Evolutionary conservation across 2,113 vertebrate species (phyloP).

Genomic region (Phasianus colchicus): DNA sequence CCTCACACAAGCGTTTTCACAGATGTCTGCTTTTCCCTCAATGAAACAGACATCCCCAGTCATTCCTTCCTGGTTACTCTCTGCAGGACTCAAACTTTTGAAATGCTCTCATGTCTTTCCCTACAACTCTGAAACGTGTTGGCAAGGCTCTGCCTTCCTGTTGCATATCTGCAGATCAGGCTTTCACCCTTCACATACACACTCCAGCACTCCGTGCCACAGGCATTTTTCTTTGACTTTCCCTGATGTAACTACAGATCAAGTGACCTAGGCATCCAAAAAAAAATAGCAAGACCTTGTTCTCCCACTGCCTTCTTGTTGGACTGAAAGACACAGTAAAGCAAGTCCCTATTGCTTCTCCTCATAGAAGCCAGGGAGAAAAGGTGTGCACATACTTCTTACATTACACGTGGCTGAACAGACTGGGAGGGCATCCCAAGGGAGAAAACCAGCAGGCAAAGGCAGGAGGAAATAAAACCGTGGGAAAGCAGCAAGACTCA

Average conservation of each 20-base stretch:
- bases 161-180: neutral
- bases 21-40: neutral
- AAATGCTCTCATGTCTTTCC: neutral
- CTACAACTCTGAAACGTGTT: neutral
- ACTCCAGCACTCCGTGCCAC: accelerated
- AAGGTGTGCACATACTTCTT: neutral
- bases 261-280: neutral
- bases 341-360: neutral
- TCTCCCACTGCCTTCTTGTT: neutral
- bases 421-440: neutral
- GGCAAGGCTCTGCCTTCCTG: neutral
- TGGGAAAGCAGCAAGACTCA: accelerated
- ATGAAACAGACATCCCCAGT: neutral
- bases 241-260: neutral
- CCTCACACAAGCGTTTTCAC: neutral
- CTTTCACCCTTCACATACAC: neutral
- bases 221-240: neutral
- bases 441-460: neutral
- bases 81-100: neutral
- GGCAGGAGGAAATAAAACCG: neutral
- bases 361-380: neutral
- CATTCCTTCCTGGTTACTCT: neutral
- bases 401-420: accelerated
- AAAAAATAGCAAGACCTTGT: neutral
- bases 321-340: neutral